Conservation (phyloP, 2,888 invertebrate species). For the Leptopilina myrica region DNA sequence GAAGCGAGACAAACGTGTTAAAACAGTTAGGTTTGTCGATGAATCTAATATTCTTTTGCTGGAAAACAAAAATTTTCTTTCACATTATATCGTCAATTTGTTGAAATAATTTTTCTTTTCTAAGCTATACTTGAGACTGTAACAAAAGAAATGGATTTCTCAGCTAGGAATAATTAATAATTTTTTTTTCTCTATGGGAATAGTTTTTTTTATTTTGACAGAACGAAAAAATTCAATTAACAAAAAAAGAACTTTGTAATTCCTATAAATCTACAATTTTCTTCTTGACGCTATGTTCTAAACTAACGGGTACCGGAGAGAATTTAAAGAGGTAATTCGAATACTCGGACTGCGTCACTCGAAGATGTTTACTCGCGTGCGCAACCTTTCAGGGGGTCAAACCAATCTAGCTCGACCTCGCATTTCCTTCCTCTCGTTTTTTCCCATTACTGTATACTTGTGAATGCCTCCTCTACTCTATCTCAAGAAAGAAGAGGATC, state of each 20-base stretch:
- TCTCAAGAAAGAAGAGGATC: conserved; percentile 51
- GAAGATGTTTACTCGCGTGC: conserved; percentile 70
- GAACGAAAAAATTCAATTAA: not conserved
- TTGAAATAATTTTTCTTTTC: too few relatives aligned
- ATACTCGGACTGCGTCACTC: conserved; percentile 52
- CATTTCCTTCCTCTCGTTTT: conserved; percentile 63
- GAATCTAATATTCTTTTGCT: conserved; percentile 23
- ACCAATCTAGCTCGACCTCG: conserved; percentile 69
- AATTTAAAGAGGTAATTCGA: conserved; percentile 49
- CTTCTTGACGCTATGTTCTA: not conserved
- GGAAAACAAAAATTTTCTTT: conserved; percentile 21
- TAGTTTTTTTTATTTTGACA: too few relatives aligned
- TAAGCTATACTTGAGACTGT: too few relatives aligned
- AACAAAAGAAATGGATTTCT: too few relatives aligned
- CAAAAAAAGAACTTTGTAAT: not conserved
- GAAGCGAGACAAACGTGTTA: conserved; percentile 65
- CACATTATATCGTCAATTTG: not conserved
- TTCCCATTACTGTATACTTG: conserved; percentile 55
- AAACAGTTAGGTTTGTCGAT: conserved; percentile 56
- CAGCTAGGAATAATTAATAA: too few relatives aligned
- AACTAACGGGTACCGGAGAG: not conserved
- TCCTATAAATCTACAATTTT: not conserved
- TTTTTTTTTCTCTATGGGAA: too few relatives aligned
- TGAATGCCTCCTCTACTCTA: conserved; percentile 52
- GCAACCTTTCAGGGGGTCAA: conserved; percentile 68